These are phyloP conservation scores for Hafferia zeledoni DNA, from an alignment of 2,797 vertebrate genomes.

Conservation along the genomic window DNA sequence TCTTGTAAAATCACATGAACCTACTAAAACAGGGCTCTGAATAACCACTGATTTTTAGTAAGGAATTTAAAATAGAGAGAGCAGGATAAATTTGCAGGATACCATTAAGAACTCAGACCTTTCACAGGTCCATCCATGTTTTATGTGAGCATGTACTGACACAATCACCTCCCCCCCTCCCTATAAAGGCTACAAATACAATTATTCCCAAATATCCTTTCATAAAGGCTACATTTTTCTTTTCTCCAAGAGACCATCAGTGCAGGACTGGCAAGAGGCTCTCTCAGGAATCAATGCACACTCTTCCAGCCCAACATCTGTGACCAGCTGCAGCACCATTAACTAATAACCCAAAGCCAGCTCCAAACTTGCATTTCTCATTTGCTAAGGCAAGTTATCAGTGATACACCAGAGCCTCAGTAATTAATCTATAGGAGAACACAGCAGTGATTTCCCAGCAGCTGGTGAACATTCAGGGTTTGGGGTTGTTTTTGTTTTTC, in stretches of 20 bases:
- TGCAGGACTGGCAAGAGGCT: conserved; percentile 27
- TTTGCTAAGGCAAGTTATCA: conserved; percentile 59
- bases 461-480: conserved; percentile 11
- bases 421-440: conserved; percentile 32
- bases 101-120: background rate
- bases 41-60: background rate
- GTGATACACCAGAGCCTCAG: conserved; percentile 13
- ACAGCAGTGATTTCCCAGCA: background rate
- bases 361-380: conserved; percentile 54
- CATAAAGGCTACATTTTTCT: background rate
- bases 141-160: background rate
- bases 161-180: background rate
- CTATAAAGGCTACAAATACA: background rate
- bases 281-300: conserved; percentile 23
- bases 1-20: background rate
- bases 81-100: background rate
- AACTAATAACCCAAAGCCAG: conserved; percentile 35
- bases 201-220: background rate
- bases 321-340: conserved; percentile 48
- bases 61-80: background rate
- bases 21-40: background rate
- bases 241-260: background rate
- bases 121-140: background rate
- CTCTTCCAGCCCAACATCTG: conserved; percentile 55
- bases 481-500: background rate